Percentiles rank a stretch among this genome's conserved stretches.
These are phyloP conservation scores for Acrobasis consociella DNA, from an alignment of 2,888 invertebrate species.

Conservation along the genomic window DNA sequence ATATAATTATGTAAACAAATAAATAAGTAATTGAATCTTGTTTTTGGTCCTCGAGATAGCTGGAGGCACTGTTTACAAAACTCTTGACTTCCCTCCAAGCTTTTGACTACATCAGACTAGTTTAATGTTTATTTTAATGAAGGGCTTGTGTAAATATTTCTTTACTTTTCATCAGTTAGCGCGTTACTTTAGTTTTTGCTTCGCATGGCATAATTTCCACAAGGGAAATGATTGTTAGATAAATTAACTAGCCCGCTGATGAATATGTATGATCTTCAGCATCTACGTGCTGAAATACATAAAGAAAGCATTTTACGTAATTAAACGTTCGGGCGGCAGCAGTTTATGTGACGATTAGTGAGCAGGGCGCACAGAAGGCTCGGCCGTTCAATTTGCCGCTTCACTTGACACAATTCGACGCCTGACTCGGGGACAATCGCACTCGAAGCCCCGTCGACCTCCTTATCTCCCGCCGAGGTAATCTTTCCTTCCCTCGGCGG, in stretches of 20 bases:
- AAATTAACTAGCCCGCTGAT: not conserved
- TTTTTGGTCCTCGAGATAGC: conserved; percentile 21
- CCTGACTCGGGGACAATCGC: conserved; percentile 83
- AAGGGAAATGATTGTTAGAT: not conserved
- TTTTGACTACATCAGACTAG: conserved; percentile 4
- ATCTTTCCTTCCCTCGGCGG: conserved; percentile 82
- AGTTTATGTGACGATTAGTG: conserved; percentile 82
- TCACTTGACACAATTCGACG: conserved; percentile 83
- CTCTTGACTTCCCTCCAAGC: conserved; percentile 23
- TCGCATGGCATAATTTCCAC: no score
- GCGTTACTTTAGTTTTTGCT: no score
- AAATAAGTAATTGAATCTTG: conserved; percentile 24
- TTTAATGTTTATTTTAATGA: not conserved
- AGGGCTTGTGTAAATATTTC: conserved; percentile 1
- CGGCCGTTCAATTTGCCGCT: conserved; percentile 83
- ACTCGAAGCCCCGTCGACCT: conserved; percentile 81
- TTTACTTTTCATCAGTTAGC: not conserved
- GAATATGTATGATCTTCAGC: conserved; percentile 8
- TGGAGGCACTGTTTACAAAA: conserved; percentile 26
- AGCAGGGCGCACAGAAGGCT: conserved; percentile 75
- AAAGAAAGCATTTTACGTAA: conserved; percentile 71
- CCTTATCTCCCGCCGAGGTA: conserved; percentile 82
- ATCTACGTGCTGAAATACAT: conserved; percentile 34
- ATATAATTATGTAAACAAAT: conserved; percentile 6
- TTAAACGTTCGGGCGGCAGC: conserved; percentile 72